These are phyloP conservation scores for Ambastaia sidthimunki DNA, from an alignment of 2,797 vertebrate species.

Conservation along the genomic window DNA sequence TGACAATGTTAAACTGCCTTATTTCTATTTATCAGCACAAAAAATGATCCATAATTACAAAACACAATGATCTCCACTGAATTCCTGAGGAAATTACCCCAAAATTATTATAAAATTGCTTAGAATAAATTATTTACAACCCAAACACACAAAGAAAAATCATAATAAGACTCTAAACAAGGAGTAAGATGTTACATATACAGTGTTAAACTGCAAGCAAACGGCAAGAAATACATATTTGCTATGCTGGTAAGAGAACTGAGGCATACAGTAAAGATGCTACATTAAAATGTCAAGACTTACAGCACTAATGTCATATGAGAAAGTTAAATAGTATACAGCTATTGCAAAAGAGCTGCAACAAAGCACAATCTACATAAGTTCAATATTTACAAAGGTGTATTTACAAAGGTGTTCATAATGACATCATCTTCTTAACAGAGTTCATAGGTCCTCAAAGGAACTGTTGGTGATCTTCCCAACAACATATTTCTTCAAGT, in stretches of 20 bases:
- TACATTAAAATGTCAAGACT: constrained; percentile 5
- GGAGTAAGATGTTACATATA: not conserved
- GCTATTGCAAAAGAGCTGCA: constrained; percentile 44
- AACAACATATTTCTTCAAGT: constrained; percentile 27
- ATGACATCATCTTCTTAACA: constrained; percentile 56
- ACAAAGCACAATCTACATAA: constrained; percentile 51
- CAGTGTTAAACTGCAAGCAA: constrained; percentile 6
- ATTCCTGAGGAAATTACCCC: constrained; percentile 31
- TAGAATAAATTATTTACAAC: constrained; percentile 13
- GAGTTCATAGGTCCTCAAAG: constrained; percentile 58
- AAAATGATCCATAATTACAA: not conserved
- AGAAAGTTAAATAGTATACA: constrained; percentile 26
- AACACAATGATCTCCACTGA: not conserved
- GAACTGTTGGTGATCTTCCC: constrained; percentile 45
- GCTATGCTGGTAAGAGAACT: not conserved
- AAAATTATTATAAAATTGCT: constrained; percentile 19
- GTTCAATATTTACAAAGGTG: constrained; percentile 67
- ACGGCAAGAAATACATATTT: constrained; percentile 18
- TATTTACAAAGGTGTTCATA: constrained; percentile 51
- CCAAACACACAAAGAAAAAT: constrained; percentile 1
- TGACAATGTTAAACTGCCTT: not conserved
- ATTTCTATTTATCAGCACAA: not conserved
- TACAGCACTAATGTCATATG: constrained; percentile 13
- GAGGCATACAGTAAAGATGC: constrained; percentile 28
- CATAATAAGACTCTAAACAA: not conserved